Evolutionary conservation across 2,888 invertebrate genomes (phyloP).

Genomic region (Iselma pallidipennis): DNA sequence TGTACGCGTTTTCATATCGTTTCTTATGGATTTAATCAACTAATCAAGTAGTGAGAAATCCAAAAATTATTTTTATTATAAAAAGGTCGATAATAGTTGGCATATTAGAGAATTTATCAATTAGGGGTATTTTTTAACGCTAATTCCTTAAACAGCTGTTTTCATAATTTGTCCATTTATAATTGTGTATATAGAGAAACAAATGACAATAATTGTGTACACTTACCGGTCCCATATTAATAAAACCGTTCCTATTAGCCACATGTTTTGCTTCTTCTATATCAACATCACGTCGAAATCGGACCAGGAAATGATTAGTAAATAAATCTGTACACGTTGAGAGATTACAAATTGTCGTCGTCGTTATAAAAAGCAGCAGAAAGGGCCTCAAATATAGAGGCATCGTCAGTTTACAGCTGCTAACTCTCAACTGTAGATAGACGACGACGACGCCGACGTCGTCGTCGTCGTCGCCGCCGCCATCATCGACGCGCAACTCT

Average conservation of each 20-base stretch:
- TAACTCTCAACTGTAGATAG: slow-evolving; percentile 22
- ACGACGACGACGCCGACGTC: slow-evolving; percentile 21
- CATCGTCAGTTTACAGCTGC: slow-evolving; percentile 45
- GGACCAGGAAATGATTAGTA: slow-evolving; percentile 95
- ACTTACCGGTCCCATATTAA: slow-evolving; percentile 93
- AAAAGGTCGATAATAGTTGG: too few species aligned
- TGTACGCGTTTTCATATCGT: too few species aligned
- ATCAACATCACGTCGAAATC: slow-evolving; percentile 78
- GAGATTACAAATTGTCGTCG: slow-evolving; percentile 36
- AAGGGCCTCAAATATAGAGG: slow-evolving; percentile 48
- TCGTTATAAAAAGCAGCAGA: slow-evolving; percentile 38
- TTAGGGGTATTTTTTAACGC: too few species aligned
- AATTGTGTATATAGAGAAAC: too few species aligned
- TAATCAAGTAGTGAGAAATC: too few species aligned
- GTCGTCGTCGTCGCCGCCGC: neutral
- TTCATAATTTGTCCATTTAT: too few species aligned
- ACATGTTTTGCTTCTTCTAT: slow-evolving; percentile 77
- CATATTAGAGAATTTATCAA: too few species aligned
- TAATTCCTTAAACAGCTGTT: slow-evolving; percentile 33
- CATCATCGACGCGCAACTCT: slow-evolving; percentile 35
- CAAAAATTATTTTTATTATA: too few species aligned
- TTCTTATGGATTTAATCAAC: too few species aligned
- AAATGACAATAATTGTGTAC: neutral
- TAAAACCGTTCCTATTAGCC: slow-evolving; percentile 89
- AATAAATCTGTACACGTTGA: slow-evolving; percentile 69